Evolutionary conservation across 2,888 invertebrate genomes (phyloP), one percentile per base, ranked within the genome.

Genomic region (Halocaridina rubra): DNA sequence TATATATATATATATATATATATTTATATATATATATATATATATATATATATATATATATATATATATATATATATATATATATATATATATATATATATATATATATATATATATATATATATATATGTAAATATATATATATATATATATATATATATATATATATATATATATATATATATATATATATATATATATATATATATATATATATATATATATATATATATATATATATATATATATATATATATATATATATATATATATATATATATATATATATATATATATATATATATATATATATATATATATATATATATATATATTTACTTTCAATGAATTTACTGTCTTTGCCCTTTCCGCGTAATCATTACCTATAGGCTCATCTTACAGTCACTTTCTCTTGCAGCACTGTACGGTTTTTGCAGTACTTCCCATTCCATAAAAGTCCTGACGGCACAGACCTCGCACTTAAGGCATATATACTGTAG

Each of bases 91-190:
- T 67, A 64, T 64, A 22, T 64, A 64, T 27, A 27, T 27, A 27
- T 27, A 27, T 27, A 27, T 4, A 4, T 27, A 19, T 24, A 22
- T 67, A 67, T 67, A 67, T 67, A 13, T 39, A 13, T 39, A 39
- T 39, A 39, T 39, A 39, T 39, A 39, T 39, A 39, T 39, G 13
- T 39, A 39, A 8, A 39, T 39, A 39, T 39, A 39, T 39, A 39
- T 39, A 39, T 39, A 39, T 39, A 39, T 39, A 67, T 67, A 67
- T 67, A 67, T 67, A 67, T 67, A 67, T 67, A 67, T 67, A 67
- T 67, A 67, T 67, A 67, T 67, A 67, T 67, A 67, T 67, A 67
- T 67, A 67, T 67, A 67, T 67, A 67, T 67, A 67, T 67, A 67
- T 67, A 67, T 67, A 67, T 67, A 67, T 67, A 67, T 67, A 67